phyloP scores from a whole-genome alignment of 1,140 invertebrate genomes.

The Globodera rostochiensis region DNA sequence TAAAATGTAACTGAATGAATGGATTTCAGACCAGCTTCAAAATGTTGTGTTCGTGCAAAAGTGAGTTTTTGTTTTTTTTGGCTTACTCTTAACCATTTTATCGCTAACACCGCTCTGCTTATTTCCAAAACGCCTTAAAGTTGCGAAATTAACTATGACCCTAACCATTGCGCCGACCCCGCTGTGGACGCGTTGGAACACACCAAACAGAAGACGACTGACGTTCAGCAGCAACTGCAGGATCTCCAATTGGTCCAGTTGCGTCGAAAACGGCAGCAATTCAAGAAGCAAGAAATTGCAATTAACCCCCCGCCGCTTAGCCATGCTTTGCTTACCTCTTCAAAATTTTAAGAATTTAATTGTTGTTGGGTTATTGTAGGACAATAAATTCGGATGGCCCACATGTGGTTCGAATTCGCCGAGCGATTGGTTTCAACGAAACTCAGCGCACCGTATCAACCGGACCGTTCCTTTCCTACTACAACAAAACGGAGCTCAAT shows the following conservation, averaged over 20 bases:
- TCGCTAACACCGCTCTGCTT: not conserved
- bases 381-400: not conserved
- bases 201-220: not conserved
- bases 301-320: not conserved
- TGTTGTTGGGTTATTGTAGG: not conserved
- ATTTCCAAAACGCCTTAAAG: conserved; percentile 18
- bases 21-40: conserved; percentile 51
- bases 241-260: not conserved
- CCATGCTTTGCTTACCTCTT: not conserved
- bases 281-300: not conserved
- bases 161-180: conserved; percentile 40
- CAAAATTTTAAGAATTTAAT: not conserved
- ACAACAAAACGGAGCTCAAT: conserved; percentile 37
- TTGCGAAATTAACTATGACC: conserved; percentile 47
- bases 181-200: not conserved
- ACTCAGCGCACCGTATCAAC: conserved; percentile 65
- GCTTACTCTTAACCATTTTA: conserved; percentile 1
- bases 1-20: conserved; percentile 4
- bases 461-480: conserved; percentile 9
- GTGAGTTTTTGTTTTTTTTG: conserved; percentile 45
- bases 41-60: conserved; percentile 62
- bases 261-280: conserved; percentile 9
- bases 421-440: not conserved
- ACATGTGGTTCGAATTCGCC: not conserved
- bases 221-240: conserved; percentile 4